Percentiles rank a stretch among this genome's conserved stretches.
These are phyloP conservation scores for Triplophysa siluroides DNA, from an alignment of 2,113 vertebrate species.

Conservation along the genomic window DNA sequence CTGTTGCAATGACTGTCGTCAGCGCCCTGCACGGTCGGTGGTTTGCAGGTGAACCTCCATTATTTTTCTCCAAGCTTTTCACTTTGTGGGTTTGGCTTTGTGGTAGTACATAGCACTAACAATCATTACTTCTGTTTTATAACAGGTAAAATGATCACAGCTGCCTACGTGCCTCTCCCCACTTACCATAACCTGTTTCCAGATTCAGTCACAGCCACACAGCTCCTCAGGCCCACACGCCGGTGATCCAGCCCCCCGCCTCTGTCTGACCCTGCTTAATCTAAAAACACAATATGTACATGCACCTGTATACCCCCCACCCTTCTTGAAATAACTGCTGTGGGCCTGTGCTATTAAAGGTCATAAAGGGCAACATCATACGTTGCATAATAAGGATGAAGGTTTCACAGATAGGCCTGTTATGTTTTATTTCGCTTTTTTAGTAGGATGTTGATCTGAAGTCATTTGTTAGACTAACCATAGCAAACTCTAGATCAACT, in stretches of 20 bases:
- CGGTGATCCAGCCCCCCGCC: slow-evolving; percentile 80
- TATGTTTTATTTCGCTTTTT: slow-evolving; percentile 14
- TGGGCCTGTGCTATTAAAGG: neutral
- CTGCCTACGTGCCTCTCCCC: slow-evolving; percentile 94
- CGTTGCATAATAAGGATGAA: neutral
- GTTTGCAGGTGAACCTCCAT: slow-evolving; percentile 86
- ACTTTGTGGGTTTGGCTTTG: neutral
- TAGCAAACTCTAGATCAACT: slow-evolving; percentile 6
- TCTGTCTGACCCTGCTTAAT: slow-evolving; percentile 3
- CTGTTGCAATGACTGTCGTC: slow-evolving; percentile 91
- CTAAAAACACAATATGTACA: neutral
- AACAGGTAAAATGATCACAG: slow-evolving; percentile 97
- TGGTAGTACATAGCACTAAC: neutral
- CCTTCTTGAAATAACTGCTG: slow-evolving; percentile 17
- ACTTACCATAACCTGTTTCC: slow-evolving; percentile 99
- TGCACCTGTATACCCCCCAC: neutral
- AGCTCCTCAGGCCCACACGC: slow-evolving; percentile 90
- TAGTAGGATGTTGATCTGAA: neutral
- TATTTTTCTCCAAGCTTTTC: neutral
- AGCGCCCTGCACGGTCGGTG: slow-evolving; percentile 93
- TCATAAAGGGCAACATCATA: neutral
- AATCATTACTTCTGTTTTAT: neutral
- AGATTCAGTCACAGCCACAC: slow-evolving; percentile 94
- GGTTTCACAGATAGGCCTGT: slow-evolving; percentile 14
- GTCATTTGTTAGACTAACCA: neutral